A percentile compares a stretch with the other conserved stretches of the same genome.
phyloP scores from a whole-genome alignment of 2,113 vertebrate genomes.

The Melanostigma gelatinosum region DNA sequence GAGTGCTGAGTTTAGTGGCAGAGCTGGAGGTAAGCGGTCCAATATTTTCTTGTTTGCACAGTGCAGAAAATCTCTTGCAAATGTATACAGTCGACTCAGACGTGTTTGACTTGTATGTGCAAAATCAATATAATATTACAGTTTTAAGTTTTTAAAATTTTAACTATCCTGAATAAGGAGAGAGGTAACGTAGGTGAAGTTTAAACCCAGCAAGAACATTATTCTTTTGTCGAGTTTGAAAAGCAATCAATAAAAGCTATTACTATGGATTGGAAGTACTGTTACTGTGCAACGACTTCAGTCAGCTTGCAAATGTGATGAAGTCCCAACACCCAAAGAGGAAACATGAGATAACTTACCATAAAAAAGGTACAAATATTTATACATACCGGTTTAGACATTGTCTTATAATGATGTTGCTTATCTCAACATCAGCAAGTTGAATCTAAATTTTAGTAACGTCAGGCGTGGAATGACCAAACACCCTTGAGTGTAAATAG shows the following conservation, averaged over 20 bases:
- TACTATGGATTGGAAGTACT: not conserved
- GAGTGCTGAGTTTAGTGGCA: not conserved
- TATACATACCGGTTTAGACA: not conserved
- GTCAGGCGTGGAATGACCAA: slow-evolving; percentile 13
- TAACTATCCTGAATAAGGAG: not conserved
- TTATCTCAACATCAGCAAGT: slow-evolving; percentile 1
- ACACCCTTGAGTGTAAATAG: slow-evolving; percentile 10
- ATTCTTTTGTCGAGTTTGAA: slow-evolving; percentile 15
- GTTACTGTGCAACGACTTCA: not conserved
- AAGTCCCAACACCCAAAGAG: not conserved
- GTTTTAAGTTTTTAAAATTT: not conserved
- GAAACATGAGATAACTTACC: not conserved
- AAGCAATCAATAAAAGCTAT: slow-evolving; percentile 26
- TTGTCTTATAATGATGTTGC: not conserved
- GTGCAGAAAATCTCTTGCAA: not conserved
- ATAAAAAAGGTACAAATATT: slow-evolving; percentile 17
- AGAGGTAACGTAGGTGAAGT: not conserved
- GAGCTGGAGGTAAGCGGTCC: not conserved
- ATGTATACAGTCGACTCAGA: not conserved
- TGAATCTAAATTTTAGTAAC: slow-evolving; percentile 29
- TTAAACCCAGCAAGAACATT: not conserved
- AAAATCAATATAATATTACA: not conserved
- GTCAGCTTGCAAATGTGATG: not conserved
- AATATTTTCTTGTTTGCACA: not conserved
- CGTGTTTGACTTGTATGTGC: not conserved